Conservation (phyloP, 2,888 invertebrate genomes). For the Pedicia rivosa region DNA sequence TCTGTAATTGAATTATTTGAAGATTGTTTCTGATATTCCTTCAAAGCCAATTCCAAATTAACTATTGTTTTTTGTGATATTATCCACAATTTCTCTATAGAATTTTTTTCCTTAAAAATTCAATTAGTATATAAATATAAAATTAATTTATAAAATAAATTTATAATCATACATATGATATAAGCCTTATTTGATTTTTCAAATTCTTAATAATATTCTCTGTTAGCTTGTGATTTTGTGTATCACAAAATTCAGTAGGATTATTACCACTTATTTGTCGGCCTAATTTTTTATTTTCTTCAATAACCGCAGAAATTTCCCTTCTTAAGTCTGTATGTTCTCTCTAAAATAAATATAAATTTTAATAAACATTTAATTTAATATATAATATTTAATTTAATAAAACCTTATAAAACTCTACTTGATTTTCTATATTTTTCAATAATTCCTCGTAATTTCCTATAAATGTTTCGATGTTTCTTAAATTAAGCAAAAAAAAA, state of each 20-base stretch:
- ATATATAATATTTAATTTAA: not conserved
- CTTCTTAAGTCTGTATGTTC: constrained; percentile 20
- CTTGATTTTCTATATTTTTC: constrained; percentile 19
- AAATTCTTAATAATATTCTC: constrained; percentile 26
- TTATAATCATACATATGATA: constrained; percentile 21
- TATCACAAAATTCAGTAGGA: constrained; percentile 10
- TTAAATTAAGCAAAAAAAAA: constrained; percentile 5
- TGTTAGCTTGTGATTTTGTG: constrained; percentile 17
- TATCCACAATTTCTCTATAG: constrained; percentile 47
- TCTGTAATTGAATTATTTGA: constrained; percentile 5
- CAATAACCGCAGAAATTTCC: constrained; percentile 23
- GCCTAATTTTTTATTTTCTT: constrained; percentile 25
- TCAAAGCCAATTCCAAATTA: constrained; percentile 48
- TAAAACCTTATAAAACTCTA: constrained; percentile 17
- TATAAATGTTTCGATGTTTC: constrained; percentile 14
- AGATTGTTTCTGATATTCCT: constrained; percentile 30
- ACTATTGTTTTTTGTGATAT: constrained; percentile 48
- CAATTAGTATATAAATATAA: not conserved
- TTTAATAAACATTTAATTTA: constrained; percentile 2
- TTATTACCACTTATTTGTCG: constrained; percentile 16
- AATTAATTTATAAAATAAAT: not conserved
- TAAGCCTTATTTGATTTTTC: constrained; percentile 24
- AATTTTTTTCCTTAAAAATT: constrained; percentile 42
- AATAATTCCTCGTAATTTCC: constrained; percentile 19
- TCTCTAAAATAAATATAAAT: constrained; percentile 14